These are phyloP conservation scores for Tachycineta bicolor DNA, from an alignment of 2,113 vertebrate genomes.

Conservation along the genomic window DNA sequence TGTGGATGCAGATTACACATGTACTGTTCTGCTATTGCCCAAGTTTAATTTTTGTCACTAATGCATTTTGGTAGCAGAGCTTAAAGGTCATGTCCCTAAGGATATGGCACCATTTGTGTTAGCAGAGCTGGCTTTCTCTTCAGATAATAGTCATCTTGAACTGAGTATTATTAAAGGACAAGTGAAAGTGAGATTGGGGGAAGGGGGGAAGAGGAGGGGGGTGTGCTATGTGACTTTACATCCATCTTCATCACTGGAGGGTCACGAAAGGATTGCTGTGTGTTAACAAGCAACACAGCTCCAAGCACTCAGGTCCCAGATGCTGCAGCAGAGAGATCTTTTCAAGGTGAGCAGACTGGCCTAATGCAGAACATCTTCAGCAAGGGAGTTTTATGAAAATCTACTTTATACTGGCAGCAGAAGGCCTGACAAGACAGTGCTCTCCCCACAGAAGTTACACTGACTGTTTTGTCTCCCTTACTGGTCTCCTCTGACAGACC, in stretches of 20 bases:
- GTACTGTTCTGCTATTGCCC: background rate
- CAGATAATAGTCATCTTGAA: background rate
- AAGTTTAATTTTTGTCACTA: conserved; percentile 45
- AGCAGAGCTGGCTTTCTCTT: conserved; percentile 21
- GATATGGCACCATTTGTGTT: background rate
- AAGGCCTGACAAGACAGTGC: background rate
- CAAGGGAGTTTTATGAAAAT: conserved; percentile 20
- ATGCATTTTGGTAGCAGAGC: conserved; percentile 30
- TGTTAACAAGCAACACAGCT: conserved; percentile 26
- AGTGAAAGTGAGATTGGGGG: conserved; percentile 31
- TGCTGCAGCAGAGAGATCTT: background rate
- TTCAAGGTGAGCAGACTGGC: conserved; percentile 52
- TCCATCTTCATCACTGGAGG: conserved; percentile 32
- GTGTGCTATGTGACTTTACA: conserved; percentile 8
- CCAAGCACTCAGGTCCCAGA: background rate
- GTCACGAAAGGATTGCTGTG: background rate
- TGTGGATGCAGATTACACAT: background rate
- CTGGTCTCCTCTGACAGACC: background rate
- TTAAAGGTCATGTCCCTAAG: conserved; percentile 20
- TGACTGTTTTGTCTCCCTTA: background rate
- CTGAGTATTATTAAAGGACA: conserved; percentile 22
- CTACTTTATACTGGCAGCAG: background rate
- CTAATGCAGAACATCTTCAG: background rate
- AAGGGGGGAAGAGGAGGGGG: background rate
- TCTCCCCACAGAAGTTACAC: background rate